Percentiles rank a stretch among this genome's conserved stretches.
phyloP scores from a whole-genome alignment of 2,888 invertebrate genomes.

The Zhengitettix transpicula region DNA sequence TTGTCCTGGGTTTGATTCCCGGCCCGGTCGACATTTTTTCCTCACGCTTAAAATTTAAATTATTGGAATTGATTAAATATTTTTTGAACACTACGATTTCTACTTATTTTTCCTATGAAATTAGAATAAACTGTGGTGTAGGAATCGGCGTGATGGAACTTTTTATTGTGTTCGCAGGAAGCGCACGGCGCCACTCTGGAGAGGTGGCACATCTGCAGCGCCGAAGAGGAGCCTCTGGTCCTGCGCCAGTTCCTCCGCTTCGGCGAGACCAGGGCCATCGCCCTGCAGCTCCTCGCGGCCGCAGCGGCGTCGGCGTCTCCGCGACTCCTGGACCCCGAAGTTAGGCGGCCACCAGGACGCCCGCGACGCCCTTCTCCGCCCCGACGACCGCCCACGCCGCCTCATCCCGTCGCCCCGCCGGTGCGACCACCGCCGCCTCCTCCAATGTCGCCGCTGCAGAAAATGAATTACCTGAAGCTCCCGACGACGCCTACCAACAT shows the following conservation, averaged over 20 bases:
- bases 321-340: conserved; percentile 17
- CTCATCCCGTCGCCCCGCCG: conserved; percentile 24
- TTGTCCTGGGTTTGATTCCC: too few species aligned
- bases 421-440: conserved; percentile 28
- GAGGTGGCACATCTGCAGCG: conserved; percentile 75
- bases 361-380: conserved; percentile 18
- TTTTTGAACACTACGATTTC: too few species aligned
- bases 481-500: conserved; percentile 20
- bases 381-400: conserved; percentile 24
- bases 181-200: conserved; percentile 66
- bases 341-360: conserved; percentile 25
- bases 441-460: conserved; percentile 27
- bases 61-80: too few species aligned
- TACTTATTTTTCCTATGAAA: too few species aligned
- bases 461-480: conserved; percentile 30
- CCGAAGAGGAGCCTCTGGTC: conserved; percentile 80
- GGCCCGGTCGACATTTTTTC: too few species aligned
- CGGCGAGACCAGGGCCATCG: conserved; percentile 72
- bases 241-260: conserved; percentile 83
- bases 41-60: too few species aligned
- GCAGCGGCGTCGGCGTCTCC: not conserved
- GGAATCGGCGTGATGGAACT: too few species aligned
- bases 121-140: too few species aligned
- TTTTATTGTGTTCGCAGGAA: conserved; percentile 44
- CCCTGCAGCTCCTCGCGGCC: conserved; percentile 42